Evolutionary conservation across 2,888 invertebrate species (phyloP).

Genomic region (Orgyia antiqua): DNA sequence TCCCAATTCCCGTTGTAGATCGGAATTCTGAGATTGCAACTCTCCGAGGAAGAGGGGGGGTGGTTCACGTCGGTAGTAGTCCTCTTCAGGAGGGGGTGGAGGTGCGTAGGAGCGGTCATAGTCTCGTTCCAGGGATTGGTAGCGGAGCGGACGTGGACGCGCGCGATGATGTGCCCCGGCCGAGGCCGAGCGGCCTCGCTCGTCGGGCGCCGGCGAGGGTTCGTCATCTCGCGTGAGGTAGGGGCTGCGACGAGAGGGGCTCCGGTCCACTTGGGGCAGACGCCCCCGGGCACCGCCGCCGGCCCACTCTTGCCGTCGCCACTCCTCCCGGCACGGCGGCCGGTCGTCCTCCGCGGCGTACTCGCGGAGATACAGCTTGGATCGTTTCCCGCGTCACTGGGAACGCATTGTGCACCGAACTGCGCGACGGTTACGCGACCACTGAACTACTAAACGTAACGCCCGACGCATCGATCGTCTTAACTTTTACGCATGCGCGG

Average conservation of each 20-base stretch:
- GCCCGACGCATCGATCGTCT: constrained; percentile 60
- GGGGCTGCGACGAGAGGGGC: constrained; percentile 90
- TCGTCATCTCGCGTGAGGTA: constrained; percentile 89
- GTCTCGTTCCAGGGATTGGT: constrained; percentile 88
- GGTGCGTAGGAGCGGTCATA: constrained; percentile 93
- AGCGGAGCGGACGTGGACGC: constrained; percentile 85
- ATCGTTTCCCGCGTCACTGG: constrained; percentile 70
- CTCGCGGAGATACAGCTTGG: constrained; percentile 77
- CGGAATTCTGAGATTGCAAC: constrained; percentile 95
- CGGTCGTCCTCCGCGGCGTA: constrained; percentile 77
- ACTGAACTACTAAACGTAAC: constrained; percentile 70
- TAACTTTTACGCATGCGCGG: constrained; percentile 48
- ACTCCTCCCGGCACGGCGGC: constrained; percentile 72
- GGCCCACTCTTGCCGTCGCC: constrained; percentile 73
- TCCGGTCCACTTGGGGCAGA: constrained; percentile 93
- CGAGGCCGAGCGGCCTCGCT: constrained; percentile 86
- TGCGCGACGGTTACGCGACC: constrained; percentile 71
- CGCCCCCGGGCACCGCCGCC: constrained; percentile 75
- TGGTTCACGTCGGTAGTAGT: constrained; percentile 74
- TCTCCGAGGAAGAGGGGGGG: constrained; percentile 88
- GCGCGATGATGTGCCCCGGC: constrained; percentile 86
- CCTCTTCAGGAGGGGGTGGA: constrained; percentile 86
- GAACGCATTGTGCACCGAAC: constrained; percentile 62
- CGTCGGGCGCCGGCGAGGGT: constrained; percentile 88
- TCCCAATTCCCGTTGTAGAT: constrained; percentile 92